These are phyloP conservation scores for Sarcophaga carnaria DNA, from an alignment of 2,888 invertebrate genomes.

Conservation along the genomic window DNA sequence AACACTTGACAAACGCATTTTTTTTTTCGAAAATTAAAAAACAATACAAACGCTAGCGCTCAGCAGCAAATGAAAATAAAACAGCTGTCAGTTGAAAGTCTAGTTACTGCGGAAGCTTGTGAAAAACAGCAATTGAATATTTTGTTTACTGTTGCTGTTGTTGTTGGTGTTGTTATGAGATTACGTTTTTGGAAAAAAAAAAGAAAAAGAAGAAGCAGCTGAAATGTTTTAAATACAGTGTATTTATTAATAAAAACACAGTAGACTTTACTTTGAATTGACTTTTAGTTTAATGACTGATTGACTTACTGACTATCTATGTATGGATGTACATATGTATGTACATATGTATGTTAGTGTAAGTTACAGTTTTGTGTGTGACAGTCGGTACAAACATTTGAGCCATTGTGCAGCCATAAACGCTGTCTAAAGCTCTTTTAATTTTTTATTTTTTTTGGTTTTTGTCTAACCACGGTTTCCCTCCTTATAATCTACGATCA, in stretches of 20 bases:
- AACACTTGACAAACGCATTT: slow-evolving; percentile 18
- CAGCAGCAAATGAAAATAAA: neutral
- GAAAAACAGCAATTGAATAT: slow-evolving; percentile 14
- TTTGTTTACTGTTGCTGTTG: neutral
- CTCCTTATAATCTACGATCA: slow-evolving; percentile 30
- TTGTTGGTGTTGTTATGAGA: neutral
- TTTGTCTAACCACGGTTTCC: slow-evolving; percentile 40
- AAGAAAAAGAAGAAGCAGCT: neutral
- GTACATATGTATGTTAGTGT: neutral
- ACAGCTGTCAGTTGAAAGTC: slow-evolving; percentile 26
- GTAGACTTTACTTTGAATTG: neutral
- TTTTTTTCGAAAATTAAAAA: slow-evolving; percentile 27
- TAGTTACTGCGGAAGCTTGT: slow-evolving; percentile 35
- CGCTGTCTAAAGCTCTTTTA: neutral
- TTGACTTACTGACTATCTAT: neutral
- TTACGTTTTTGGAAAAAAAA: neutral
- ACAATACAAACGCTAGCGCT: slow-evolving; percentile 35
- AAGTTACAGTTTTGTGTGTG: slow-evolving; percentile 5
- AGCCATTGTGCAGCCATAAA: slow-evolving; percentile 5
- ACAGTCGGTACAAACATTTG: slow-evolving; percentile 13
- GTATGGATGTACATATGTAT: neutral
- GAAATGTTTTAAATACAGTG: neutral
- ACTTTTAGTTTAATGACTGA: slow-evolving; percentile 8
- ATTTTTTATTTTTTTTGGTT: neutral
- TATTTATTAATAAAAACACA: neutral